Percentiles rank a stretch among this genome's conserved stretches.
These are phyloP conservation scores for Valencia hispanica DNA, from an alignment of 2,797 vertebrate genomes.

Conservation along the genomic window DNA sequence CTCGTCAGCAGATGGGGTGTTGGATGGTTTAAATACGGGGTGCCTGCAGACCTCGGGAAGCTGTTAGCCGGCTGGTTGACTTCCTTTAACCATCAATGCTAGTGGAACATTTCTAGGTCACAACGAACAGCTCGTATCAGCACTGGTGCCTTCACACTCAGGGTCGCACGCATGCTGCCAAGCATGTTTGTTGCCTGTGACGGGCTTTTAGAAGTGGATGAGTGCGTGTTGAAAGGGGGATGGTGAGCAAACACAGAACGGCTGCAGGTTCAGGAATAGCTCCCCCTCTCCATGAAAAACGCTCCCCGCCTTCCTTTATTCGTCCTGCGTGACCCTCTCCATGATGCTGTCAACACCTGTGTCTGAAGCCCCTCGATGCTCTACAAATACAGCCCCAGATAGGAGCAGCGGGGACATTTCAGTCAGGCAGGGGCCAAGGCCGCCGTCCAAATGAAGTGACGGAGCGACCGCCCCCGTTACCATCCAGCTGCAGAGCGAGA, in stretches of 20 bases:
- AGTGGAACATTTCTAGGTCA: conserved; percentile 1
- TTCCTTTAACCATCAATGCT: neutral
- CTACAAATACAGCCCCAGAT: conserved; percentile 46
- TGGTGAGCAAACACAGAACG: conserved; percentile 49
- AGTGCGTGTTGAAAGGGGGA: conserved; percentile 27
- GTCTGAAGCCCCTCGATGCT: conserved; percentile 47
- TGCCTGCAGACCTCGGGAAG: too few relatives aligned
- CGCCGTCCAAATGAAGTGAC: conserved; percentile 77
- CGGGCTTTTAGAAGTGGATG: conserved; percentile 32
- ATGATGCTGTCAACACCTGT: conserved; percentile 57
- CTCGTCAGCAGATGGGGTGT: too few relatives aligned
- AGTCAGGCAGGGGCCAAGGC: conserved; percentile 61
- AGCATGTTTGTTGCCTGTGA: conserved; percentile 32
- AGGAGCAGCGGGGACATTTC: conserved; percentile 66
- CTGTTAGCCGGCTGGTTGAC: neutral
- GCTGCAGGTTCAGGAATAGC: conserved; percentile 67
- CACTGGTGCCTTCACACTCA: conserved; percentile 10
- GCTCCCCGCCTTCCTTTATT: conserved; percentile 10
- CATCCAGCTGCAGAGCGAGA: conserved; percentile 54
- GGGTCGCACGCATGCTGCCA: conserved; percentile 5
- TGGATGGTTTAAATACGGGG: too few relatives aligned
- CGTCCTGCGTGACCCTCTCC: conserved; percentile 50
- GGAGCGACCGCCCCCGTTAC: conserved; percentile 57
- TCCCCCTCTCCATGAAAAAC: conserved; percentile 36
- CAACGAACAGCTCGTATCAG: conserved; percentile 24